Evolutionary conservation across 1,140 invertebrate genomes (phyloP), one percentile per base, ranked within the genome.

Genomic region (Aphidius ervi): DNA sequence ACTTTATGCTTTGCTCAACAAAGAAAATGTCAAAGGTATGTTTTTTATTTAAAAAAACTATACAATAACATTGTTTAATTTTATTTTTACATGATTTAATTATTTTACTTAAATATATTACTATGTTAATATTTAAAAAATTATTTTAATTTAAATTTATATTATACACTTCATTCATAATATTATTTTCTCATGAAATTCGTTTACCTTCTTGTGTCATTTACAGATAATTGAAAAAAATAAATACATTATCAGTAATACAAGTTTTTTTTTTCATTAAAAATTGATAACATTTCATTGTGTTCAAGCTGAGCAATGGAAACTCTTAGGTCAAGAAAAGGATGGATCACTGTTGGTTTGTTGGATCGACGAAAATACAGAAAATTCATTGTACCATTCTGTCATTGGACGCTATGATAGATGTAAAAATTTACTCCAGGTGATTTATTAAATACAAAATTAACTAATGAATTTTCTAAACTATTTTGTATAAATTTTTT

Each of bases 321-420:
- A 88, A 47, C 79, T 90, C 58, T 75, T 91, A 59, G 88, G 89
- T 0, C 88, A 90, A 76, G 89, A 91, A 68, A 87, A 86, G 74
- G 85, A 90, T 73, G 86, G 86, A 3, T 84, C 84, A 5, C 74
- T 90, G 65, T 66, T 90, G 10, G 81, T 89, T n/a, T 84, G 86
- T 16, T 90, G 88, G 88, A 74, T 83, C 56, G 82, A 87, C 58
- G 83, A 83, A 66, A 74, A 72, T 37, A 65, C 74, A 31, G 66
- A 74, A 46, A 72, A 76, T n/a, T 54, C 68, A 63, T 62, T 69
- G 10, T 67, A 63, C 2, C 69, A 67, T 65, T 78, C 75, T 43
- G 72, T 75, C 10, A 68, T 81, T 63, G 78, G 79, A 42, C 67
- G 66, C 60, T 81, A 78, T 59, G 69, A 76, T 65, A 68, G 76